Base-by-base conservation (phyloP, 2,113 vertebrate species). In the Pongo pygmaeus region DNA sequence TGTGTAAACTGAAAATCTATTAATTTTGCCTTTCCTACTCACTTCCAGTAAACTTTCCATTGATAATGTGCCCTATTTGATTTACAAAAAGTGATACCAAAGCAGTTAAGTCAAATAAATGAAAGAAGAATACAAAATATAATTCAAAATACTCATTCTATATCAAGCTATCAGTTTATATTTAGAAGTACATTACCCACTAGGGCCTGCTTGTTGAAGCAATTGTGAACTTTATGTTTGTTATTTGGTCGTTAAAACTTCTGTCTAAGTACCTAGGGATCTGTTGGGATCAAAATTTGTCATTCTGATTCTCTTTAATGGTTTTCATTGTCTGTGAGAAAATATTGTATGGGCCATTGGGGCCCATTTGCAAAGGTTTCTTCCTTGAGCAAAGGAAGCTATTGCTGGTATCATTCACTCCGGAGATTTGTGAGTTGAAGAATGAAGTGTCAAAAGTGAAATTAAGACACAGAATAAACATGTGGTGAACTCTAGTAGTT, bases 171-270 rank as follows among this genome's bases (percentile, higher is more conserved):
- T 74, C 48, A 80, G 12, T 88, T 94, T 96, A 74, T 35, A 74
- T 25, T 72, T 48, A 75, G 61, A 93, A 64, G 38, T 48, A 70
- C 43, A 80, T 78, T 90, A 91, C 50, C 67, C 64, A 43, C 94
- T 13, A 77, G 93, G 84, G 88, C 25, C 69, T 6, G 14, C 43
- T 94, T 91, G 13, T 77, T 74, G 27, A 92, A 96, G 38, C 70
- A 78, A 40, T 52, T 87, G 59, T 89, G 23, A 46, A 40, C 40
- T 97, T 93, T 94, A 84, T 94, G 52, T 96, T 72, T 89, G 35
- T 27, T 89, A 17, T 84, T 80, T 85, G 70, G 27, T 75, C 81
- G 70, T 96, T 87, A 91, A 88, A 83, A 79, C 48, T 74, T 96
- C 55, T 52, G 22, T 75, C 43, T 95, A 48, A 32, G 32, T 52